Evolutionary conservation across 2,797 vertebrate species (phyloP).

Genomic region (Acanthiza pusilla): DNA sequence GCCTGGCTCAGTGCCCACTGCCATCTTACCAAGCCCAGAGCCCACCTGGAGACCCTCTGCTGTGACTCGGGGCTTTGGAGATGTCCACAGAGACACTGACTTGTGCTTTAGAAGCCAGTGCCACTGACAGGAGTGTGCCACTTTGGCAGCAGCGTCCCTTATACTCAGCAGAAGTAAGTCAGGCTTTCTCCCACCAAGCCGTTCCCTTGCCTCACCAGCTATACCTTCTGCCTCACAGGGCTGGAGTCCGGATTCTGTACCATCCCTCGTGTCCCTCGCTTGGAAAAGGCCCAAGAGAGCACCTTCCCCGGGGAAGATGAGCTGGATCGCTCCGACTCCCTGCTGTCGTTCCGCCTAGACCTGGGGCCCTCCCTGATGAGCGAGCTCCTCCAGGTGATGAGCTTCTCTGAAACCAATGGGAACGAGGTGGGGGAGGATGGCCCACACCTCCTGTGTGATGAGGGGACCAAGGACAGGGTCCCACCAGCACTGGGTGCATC

Average conservation of each 20-base stretch:
- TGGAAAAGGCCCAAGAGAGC: conserved; percentile 74
- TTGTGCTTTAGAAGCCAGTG: background rate
- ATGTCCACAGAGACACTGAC: background rate
- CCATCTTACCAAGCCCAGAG: background rate
- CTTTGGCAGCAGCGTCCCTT: background rate
- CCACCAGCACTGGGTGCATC: conserved; percentile 17
- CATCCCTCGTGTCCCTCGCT: conserved; percentile 82
- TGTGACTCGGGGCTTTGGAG: background rate
- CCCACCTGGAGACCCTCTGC: background rate
- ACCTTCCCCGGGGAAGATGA: conserved; percentile 45
- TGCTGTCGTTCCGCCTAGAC: conserved; percentile 90
- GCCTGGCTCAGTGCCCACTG: background rate
- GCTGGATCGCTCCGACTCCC: conserved; percentile 84
- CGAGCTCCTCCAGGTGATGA: conserved; percentile 87
- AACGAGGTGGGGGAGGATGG: background rate
- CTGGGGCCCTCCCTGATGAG: conserved; percentile 93
- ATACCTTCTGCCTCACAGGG: conserved; percentile 69
- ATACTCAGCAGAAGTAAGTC: background rate
- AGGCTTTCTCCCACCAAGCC: background rate
- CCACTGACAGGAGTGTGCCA: background rate
- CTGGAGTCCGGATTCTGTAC: conserved; percentile 89
- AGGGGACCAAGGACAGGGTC: background rate
- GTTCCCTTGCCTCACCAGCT: background rate
- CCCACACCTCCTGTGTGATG: background rate
- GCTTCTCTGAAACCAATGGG: conserved; percentile 72